These are phyloP conservation scores for Balaeniceps rex DNA, from an alignment of 2,113 vertebrate species.

Conservation along the genomic window DNA sequence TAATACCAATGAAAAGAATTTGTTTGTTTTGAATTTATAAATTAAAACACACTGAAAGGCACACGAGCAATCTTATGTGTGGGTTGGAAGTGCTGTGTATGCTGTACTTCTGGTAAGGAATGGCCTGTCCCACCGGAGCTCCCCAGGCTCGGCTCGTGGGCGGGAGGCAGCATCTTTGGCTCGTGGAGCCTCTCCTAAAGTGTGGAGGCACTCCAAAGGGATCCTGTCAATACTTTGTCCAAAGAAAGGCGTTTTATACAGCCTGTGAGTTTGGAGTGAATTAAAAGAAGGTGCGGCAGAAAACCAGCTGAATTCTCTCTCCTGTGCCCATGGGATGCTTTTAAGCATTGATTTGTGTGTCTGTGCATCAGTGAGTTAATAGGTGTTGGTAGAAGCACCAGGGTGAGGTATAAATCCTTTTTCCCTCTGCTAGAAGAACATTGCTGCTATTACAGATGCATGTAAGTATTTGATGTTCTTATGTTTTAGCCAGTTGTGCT, in stretches of 20 bases:
- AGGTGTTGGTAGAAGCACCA: background rate
- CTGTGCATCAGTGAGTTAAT: background rate
- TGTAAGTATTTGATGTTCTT: background rate
- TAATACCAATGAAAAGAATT: constrained; percentile 25
- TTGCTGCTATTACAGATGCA: background rate
- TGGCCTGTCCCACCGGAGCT: background rate
- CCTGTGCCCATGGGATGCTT: background rate
- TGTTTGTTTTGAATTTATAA: constrained; percentile 11
- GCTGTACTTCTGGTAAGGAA: too few relatives aligned
- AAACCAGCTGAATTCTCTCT: background rate
- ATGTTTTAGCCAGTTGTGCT: too few relatives aligned
- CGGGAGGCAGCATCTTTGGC: background rate
- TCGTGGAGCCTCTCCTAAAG: background rate
- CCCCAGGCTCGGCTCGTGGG: background rate
- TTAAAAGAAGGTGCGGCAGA: background rate
- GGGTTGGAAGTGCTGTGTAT: background rate
- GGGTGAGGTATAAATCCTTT: background rate
- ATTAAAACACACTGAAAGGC: constrained; percentile 13
- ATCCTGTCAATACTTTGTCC: too few relatives aligned
- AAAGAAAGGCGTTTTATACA: rapidly evolving
- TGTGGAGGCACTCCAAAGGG: background rate
- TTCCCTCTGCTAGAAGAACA: background rate
- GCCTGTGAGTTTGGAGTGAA: background rate
- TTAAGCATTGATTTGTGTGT: too few relatives aligned
- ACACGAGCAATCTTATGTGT: rapidly evolving